Evolutionary conservation across 2,888 invertebrate species (phyloP).

Genomic region (Arge pagana): DNA sequence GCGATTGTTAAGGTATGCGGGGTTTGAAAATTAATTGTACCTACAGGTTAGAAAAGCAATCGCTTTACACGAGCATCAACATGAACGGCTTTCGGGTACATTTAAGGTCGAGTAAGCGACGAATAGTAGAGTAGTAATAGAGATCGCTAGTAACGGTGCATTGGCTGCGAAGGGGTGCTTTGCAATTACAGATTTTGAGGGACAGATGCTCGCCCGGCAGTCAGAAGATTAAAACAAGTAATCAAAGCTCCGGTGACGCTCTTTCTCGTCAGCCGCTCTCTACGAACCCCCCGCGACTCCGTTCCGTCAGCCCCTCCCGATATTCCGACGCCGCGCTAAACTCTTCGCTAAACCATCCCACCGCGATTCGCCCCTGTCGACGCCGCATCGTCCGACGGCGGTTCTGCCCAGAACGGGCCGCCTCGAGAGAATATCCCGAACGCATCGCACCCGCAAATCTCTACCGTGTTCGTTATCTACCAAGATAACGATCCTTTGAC

Average conservation of each 20-base stretch:
- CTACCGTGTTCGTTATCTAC: no score
- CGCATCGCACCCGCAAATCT: conserved; percentile 5
- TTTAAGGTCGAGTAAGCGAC: conserved; percentile 6
- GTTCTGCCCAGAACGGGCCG: conserved; percentile 1
- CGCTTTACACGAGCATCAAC: no score
- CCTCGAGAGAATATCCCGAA: conserved; percentile 8
- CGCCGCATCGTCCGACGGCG: background rate
- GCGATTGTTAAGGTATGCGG: no score
- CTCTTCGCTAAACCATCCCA: no score
- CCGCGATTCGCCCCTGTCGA: no score
- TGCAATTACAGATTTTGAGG: conserved; percentile 57
- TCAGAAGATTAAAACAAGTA: conserved; percentile 59
- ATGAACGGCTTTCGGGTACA: no score
- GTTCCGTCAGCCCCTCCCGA: conserved; percentile 30
- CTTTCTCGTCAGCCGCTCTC: conserved; percentile 29
- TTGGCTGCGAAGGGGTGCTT: conserved; percentile 41
- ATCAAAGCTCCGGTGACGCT: conserved; percentile 53
- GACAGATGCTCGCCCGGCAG: conserved; percentile 58
- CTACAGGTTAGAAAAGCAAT: no score
- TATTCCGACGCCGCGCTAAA: conserved; percentile 7
- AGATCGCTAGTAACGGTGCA: conserved; percentile 16
- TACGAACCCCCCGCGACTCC: conserved; percentile 24
- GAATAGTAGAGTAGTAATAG: conserved; percentile 17
- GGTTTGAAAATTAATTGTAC: no score
- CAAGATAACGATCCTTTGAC: no score